A percentile compares a stretch with the other conserved stretches of the same genome.
Evolutionary conservation across 2,888 invertebrate species (phyloP).

Genomic region (Chrysina gloriosa): DNA sequence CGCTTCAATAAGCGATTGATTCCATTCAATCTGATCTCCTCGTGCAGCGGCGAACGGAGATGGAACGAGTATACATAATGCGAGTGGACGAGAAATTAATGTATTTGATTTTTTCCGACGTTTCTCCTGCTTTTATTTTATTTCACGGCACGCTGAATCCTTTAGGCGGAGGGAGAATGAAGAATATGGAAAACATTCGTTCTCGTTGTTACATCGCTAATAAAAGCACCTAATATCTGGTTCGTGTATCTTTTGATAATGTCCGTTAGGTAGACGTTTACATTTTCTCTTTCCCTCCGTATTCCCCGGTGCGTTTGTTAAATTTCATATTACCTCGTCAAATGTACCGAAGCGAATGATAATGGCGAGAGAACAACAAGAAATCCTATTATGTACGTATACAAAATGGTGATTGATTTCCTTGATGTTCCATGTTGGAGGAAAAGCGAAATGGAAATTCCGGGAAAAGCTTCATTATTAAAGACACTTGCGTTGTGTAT

Average conservation of each 20-base stretch:
- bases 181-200: conserved; percentile 27
- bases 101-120: conserved; percentile 31
- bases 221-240: conserved; percentile 19
- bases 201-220: conserved; percentile 4
- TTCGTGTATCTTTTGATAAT: conserved; percentile 19
- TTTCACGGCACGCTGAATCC: conserved; percentile 28
- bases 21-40: conserved; percentile 31
- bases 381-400: neutral
- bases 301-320: neutral
- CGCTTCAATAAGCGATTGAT: conserved; percentile 28
- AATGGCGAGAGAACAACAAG: conserved; percentile 24
- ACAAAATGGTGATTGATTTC: too few relatives aligned
- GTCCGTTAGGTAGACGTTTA: conserved; percentile 13
- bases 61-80: conserved; percentile 17
- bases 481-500: neutral
- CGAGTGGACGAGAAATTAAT: conserved; percentile 32
- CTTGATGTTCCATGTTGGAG: too few relatives aligned
- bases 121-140: conserved; percentile 16
- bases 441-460: too few relatives aligned
- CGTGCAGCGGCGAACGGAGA: neutral
- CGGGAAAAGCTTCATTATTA: neutral
- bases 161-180: neutral
- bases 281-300: neutral
- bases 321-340: conserved; percentile 28
- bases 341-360: conserved; percentile 30